A percentile compares a stretch with the other conserved stretches of the same genome.
Evolutionary conservation across 2,113 vertebrate genomes (phyloP).

Genomic region (Propithecus coquereli): DNA sequence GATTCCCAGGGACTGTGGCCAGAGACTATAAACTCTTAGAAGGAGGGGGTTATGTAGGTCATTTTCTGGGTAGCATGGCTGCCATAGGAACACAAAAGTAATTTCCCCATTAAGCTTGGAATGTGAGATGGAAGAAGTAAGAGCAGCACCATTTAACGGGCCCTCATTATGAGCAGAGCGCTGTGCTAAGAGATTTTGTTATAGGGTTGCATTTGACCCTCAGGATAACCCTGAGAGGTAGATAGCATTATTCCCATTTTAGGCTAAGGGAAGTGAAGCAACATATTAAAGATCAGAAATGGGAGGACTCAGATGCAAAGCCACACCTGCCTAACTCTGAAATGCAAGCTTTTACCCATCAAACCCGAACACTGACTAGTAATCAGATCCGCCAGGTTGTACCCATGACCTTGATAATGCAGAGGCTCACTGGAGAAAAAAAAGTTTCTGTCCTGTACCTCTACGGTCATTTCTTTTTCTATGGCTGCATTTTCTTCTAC

Average conservation of each 20-base stretch:
- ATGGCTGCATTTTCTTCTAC: not conserved
- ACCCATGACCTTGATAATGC: not conserved
- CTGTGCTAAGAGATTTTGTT: not conserved
- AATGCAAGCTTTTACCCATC: not conserved
- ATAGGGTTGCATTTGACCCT: not conserved
- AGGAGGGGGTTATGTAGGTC: not conserved
- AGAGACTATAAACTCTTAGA: not conserved
- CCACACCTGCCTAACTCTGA: not conserved
- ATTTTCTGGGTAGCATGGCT: not conserved
- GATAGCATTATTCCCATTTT: not conserved
- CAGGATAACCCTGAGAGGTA: not conserved
- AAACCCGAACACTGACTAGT: no score
- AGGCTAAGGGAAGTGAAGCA: not conserved
- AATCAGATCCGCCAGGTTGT: not conserved
- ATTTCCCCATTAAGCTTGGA: not conserved
- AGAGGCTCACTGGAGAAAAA: not conserved
- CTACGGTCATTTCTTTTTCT: not conserved
- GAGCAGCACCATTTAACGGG: not conserved
- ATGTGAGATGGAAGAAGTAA: not conserved
- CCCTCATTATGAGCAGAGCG: not conserved
- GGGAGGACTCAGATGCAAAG: not conserved
- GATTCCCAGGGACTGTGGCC: not conserved
- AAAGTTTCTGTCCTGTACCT: not conserved
- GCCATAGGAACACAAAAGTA: not conserved
- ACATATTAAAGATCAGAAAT: not conserved